Base-by-base conservation (phyloP, 2,797 vertebrate species). In the Poeciliopsis gracilis region DNA sequence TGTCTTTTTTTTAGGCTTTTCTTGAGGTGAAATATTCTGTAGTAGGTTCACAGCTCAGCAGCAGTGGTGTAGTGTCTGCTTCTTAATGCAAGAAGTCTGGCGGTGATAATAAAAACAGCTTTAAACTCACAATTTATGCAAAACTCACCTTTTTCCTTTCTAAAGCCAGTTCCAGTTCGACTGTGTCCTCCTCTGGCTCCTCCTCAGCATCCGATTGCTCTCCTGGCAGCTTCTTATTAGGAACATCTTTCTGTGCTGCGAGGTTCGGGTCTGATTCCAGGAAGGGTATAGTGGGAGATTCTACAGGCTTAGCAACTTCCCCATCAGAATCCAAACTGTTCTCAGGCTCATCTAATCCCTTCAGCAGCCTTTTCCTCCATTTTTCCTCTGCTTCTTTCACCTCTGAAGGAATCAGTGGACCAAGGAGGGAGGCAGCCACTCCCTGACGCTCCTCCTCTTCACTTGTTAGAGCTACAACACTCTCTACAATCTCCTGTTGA, bases 381-480 rank as follows among this genome's bases (percentile, higher is more conserved):
- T 97, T 97, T 79, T 99, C 98, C 85, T 99, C 98, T 43, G 97
- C 96, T 79, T 98, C 97, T 90, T 99, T 99, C 63, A 99, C 96
- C 78, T 97, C 97, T 0, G 96, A 96, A 0, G 98, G 97, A 85
- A 99, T 93, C 0, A 99, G 94, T 0, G 98, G 97, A 33, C 97
- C 98, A 5, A 99, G 96, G 10, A 99, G 94, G 38, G 97, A 96
- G 0, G 97, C 97, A 0, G 98, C 98, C 67, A 99, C 98, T 7
- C 98, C 98, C 4, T 89, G 95, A 72, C 91, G 95, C 82, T 99
- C 98, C 82, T 99, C 98, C 78, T 99, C 97, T 0, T 94, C 97
- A 71, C 96, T 97, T 74, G 97, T 97, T 74, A 99, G 96, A 5
- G 97, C 98, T 33, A 98, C 96, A 20, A 99, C 95, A 3, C 96